These are phyloP conservation scores for Papilio helenus DNA, from an alignment of 1,140 invertebrate genomes.

Conservation along the genomic window DNA sequence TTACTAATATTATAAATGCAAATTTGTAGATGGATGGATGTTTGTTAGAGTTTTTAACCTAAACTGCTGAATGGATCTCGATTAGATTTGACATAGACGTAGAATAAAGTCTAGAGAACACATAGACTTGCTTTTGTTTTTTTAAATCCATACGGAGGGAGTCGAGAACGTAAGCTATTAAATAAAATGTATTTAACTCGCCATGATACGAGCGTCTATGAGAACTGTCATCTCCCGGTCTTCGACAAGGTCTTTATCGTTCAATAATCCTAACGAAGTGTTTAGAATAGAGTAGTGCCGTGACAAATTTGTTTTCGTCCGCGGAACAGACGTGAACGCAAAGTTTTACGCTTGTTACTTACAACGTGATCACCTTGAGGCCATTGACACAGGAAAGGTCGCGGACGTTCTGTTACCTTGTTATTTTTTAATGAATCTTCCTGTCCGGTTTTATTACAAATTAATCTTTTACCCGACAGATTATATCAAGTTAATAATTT, in stretches of 20 bases:
- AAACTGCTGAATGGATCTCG: no score
- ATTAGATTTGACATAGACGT: no score
- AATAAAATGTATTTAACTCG: neutral
- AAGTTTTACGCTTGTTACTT: conserved; percentile 13
- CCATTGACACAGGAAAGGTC: conserved; percentile 38
- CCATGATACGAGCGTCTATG: neutral
- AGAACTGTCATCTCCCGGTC: neutral
- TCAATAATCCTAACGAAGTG: neutral
- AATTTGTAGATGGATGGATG: no score
- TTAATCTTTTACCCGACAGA: neutral
- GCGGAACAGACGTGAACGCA: conserved; percentile 18
- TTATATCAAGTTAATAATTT: neutral
- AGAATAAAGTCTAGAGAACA: no score
- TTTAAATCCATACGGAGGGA: no score
- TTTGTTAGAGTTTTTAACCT: no score
- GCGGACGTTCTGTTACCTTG: conserved; percentile 31
- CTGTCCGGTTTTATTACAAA: conserved; percentile 20
- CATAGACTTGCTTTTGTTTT: no score
- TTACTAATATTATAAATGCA: no score
- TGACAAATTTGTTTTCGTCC: conserved; percentile 17
- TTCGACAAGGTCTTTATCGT: neutral
- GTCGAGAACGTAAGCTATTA: neutral
- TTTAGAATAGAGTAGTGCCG: conserved; percentile 23
- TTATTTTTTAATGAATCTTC: conserved; percentile 32
- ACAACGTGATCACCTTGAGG: conserved; percentile 33